Percentiles rank a stretch among this genome's conserved stretches.
These are phyloP conservation scores for Athripsodes cinereus DNA, from an alignment of 2,888 invertebrate genomes.

Conservation along the genomic window DNA sequence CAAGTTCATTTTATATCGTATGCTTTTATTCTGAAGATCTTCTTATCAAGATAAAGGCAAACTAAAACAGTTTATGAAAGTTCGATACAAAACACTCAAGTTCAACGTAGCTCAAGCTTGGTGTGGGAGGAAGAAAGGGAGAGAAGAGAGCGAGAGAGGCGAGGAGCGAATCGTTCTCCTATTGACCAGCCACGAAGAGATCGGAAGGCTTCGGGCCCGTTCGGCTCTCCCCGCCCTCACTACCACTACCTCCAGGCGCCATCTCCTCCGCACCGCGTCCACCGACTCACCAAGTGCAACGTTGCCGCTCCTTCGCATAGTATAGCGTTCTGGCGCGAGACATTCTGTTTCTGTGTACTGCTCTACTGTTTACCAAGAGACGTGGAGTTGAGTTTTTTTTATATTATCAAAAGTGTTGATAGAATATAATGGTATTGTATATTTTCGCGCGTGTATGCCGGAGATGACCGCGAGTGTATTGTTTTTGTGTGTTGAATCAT, in stretches of 20 bases:
- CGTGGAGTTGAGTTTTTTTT: not conserved
- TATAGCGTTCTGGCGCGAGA: slow-evolving; percentile 16
- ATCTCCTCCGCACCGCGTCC: slow-evolving; percentile 50
- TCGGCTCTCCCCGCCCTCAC: slow-evolving; percentile 27
- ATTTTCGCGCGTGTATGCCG: slow-evolving; percentile 13
- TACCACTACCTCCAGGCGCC: slow-evolving; percentile 40
- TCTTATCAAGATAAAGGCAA: not conserved
- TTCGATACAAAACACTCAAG: not conserved
- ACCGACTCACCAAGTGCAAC: slow-evolving; percentile 45
- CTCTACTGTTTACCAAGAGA: slow-evolving; percentile 12
- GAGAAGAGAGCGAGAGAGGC: slow-evolving; percentile 7
- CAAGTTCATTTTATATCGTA: not conserved
- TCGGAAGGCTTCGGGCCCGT: slow-evolving; percentile 30
- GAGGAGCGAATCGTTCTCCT: slow-evolving; percentile 20
- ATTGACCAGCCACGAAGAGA: slow-evolving; percentile 29
- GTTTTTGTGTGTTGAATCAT: slow-evolving; percentile 6
- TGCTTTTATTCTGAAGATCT: not conserved
- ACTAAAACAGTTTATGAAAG: not conserved
- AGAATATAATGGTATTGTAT: slow-evolving; percentile 12
- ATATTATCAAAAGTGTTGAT: slow-evolving; percentile 2
- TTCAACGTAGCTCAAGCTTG: not conserved
- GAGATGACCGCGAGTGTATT: slow-evolving; percentile 25
- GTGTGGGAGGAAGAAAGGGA: not conserved
- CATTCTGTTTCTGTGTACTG: too few species aligned
- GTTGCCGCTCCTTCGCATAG: slow-evolving; percentile 37